phyloP scores from a whole-genome alignment of 64 coral and sea anemone species.

The Astreopora myriophthalma region DNA sequence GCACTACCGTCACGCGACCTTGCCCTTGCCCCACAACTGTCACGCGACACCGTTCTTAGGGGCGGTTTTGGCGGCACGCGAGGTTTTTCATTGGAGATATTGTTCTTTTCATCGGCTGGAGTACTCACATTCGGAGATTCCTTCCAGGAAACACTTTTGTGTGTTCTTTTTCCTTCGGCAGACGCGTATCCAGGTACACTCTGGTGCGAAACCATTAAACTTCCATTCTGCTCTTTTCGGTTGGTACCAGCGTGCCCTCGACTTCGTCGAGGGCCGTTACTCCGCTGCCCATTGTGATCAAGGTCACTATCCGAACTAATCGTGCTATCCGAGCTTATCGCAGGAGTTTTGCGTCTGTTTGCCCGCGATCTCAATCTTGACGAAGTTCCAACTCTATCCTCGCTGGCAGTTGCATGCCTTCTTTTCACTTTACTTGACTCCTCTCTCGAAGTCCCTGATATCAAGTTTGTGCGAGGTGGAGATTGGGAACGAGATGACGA shows the following conservation, averaged over 20 bases:
- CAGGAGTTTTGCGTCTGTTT: conserved; percentile 8
- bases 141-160: conserved; percentile 37
- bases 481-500: conserved; percentile 71
- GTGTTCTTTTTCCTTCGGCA: neutral
- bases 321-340: conserved; percentile 58
- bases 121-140: neutral
- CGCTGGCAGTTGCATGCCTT: neutral
- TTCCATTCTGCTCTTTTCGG: neutral
- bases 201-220: neutral
- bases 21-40: neutral
- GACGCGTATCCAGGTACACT: neutral
- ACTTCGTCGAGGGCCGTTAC: neutral
- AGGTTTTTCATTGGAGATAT: neutral
- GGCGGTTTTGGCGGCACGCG: conserved; percentile 32
- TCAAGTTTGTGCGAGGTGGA: conserved; percentile 24
- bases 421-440: neutral
- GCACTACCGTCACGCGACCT: neutral
- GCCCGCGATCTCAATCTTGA: neutral
- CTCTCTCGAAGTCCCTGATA: neutral
- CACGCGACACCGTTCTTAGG: neutral
- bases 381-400: neutral
- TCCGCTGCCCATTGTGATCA: conserved; percentile 26
- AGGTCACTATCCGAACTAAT: conserved; percentile 61
- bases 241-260: neutral
- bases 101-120: neutral